A percentile compares a stretch with the other conserved stretches of the same genome.
Conservation (phyloP, 2,113 vertebrate species). For the Chrysemys picta region DNA sequence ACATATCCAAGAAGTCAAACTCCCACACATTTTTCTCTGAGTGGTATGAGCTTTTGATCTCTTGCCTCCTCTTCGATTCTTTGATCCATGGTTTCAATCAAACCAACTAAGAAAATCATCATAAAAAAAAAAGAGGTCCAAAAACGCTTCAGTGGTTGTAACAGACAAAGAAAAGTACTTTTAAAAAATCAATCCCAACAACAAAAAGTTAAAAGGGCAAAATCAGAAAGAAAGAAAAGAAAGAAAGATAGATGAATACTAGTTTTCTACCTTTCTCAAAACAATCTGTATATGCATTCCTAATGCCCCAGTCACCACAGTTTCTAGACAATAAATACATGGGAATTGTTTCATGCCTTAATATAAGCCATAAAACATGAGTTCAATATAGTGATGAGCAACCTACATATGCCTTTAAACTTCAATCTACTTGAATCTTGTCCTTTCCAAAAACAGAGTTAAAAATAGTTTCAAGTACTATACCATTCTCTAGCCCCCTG, state of each 20-base stretch:
- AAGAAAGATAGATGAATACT: not conserved
- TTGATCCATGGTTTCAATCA: conserved; percentile 64
- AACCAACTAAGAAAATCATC: conserved; percentile 17
- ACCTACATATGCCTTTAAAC: not conserved
- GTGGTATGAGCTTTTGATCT: conserved; percentile 58
- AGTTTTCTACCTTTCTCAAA: not conserved
- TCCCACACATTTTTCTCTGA: conserved; percentile 56
- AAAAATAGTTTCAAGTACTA: conserved; percentile 8
- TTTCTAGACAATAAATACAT: not conserved
- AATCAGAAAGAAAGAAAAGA: not conserved
- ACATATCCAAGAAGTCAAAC: conserved; percentile 57
- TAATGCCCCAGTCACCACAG: not conserved
- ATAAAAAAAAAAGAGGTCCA: conserved; percentile 10
- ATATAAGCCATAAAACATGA: not conserved
- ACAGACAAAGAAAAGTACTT: conserved; percentile 36
- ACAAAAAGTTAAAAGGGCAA: not conserved
- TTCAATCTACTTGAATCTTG: not conserved
- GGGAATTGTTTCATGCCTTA: not conserved
- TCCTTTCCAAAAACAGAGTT: not conserved
- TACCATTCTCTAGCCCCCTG: not conserved
- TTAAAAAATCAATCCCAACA: conserved; percentile 25
- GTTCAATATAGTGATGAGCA: not conserved
- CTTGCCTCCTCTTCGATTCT: conserved; percentile 39
- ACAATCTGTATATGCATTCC: not conserved
- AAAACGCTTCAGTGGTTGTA: conserved; percentile 27